phyloP scores from a whole-genome alignment of 2,797 vertebrate species.

The Alcedo atthis region DNA sequence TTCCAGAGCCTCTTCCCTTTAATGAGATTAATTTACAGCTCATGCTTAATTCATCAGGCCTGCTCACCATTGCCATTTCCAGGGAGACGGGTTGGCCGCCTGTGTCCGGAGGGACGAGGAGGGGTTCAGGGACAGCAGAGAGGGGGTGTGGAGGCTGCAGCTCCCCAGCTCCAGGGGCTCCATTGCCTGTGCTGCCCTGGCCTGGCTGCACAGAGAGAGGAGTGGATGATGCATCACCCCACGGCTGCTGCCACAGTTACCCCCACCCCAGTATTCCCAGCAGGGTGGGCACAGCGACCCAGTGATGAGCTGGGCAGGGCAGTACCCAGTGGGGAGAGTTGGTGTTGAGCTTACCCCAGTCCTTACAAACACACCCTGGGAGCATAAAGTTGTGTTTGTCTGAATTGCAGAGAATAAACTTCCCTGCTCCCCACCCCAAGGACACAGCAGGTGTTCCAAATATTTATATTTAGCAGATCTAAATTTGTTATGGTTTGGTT shows the following conservation, averaged over 20 bases:
- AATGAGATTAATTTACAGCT: slow-evolving; percentile 67
- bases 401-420: background rate
- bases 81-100: slow-evolving; percentile 77
- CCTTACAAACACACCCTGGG: fast-evolving
- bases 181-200: slow-evolving; percentile 10
- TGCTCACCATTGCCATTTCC: slow-evolving; percentile 81
- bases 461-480: background rate
- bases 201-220: slow-evolving; percentile 62
- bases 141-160: background rate
- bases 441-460: background rate
- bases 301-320: fast-evolving
- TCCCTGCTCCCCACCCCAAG: background rate
- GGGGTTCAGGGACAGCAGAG: slow-evolving; percentile 63
- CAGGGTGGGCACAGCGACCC: fast-evolving
- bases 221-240: fast-evolving
- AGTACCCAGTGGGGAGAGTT: background rate
- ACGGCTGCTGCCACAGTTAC: fast-evolving
- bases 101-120: slow-evolving; percentile 57
- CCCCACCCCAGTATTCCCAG: background rate
- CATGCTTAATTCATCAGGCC: slow-evolving; percentile 69
- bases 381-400: background rate
- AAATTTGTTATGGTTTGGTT: background rate
- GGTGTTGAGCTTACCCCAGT: background rate
- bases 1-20: slow-evolving; percentile 24
- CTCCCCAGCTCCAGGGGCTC: background rate